phyloP scores from a whole-genome alignment of 2,113 vertebrate species.

The Noturus placidus region DNA sequence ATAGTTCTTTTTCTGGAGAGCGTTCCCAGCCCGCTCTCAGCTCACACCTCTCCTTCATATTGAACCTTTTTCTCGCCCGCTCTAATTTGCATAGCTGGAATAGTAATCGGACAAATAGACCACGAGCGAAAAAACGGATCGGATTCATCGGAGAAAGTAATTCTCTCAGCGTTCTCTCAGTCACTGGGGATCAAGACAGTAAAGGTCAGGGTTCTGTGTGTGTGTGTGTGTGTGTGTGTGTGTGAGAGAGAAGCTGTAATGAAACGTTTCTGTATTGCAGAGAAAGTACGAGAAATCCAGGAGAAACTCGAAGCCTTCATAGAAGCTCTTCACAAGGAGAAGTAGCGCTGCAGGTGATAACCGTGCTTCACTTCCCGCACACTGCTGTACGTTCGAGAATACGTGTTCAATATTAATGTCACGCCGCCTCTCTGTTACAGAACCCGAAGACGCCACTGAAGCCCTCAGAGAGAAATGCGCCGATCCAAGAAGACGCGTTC shows the following conservation, averaged over 20 bases:
- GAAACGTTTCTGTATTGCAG: conserved; percentile 70
- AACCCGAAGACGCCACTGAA: conserved; percentile 33
- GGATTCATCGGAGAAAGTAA: not conserved
- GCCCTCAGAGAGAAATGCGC: conserved; percentile 60
- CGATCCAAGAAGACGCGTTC: conserved; percentile 54
- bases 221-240: not conserved
- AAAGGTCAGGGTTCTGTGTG: not conserved
- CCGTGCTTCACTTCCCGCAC: conserved; percentile 13
- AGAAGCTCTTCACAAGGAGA: conserved; percentile 97
- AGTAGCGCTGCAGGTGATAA: conserved; percentile 72
- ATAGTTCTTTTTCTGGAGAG: no score
- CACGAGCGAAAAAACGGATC: not conserved
- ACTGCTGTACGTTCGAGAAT: not conserved
- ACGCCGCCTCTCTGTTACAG: conserved; percentile 47
- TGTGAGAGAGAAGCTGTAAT: not conserved
- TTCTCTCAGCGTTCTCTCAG: not conserved
- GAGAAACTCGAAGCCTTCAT: conserved; percentile 99
- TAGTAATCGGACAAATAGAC: not conserved
- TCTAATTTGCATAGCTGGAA: not conserved
- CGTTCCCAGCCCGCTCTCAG: no score
- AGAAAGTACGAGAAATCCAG: conserved; percentile 99
- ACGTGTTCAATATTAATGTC: not conserved
- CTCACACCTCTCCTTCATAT: not conserved
- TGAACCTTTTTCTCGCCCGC: not conserved
- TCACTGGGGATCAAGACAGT: not conserved